phyloP scores from a whole-genome alignment of 2,888 invertebrate genomes.

The Xylota segnis region DNA sequence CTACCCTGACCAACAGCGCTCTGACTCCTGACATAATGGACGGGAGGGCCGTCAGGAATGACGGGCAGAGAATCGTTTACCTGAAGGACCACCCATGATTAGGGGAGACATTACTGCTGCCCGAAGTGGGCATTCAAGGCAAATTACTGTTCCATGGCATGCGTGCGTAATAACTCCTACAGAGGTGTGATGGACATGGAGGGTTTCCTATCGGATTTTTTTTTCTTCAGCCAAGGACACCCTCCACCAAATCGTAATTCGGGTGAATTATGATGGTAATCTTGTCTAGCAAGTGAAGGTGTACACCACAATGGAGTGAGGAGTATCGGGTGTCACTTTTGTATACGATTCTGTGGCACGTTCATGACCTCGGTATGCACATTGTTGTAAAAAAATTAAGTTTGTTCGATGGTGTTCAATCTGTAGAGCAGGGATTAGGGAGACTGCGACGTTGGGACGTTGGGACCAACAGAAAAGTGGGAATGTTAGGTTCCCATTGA shows the following conservation, averaged over 20 bases:
- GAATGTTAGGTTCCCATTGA: too few relatives aligned
- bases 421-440: too few relatives aligned
- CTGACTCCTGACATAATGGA: constrained; percentile 11
- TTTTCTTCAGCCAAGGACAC: constrained; percentile 13
- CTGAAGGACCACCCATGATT: constrained; percentile 22
- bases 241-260: background rate
- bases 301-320: constrained; percentile 19
- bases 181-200: background rate
- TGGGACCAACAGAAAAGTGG: constrained; percentile 36
- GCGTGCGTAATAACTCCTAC: constrained; percentile 24
- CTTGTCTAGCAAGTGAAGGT: constrained; percentile 44
- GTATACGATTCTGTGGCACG: constrained; percentile 45
- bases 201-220: background rate
- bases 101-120: constrained; percentile 20
- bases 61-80: constrained; percentile 32
- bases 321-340: constrained; percentile 61
- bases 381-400: too few relatives aligned
- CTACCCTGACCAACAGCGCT: constrained; percentile 6
- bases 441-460: background rate
- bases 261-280: constrained; percentile 40
- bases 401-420: too few relatives aligned
- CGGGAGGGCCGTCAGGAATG: background rate
- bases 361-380: constrained; percentile 39
- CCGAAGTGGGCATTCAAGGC: constrained; percentile 14
- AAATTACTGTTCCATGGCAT: constrained; percentile 11